A percentile compares a stretch with the other conserved stretches of the same genome.
phyloP scores from a whole-genome alignment of 2,113 vertebrate genomes.

The Ailuropoda melanoleuca region DNA sequence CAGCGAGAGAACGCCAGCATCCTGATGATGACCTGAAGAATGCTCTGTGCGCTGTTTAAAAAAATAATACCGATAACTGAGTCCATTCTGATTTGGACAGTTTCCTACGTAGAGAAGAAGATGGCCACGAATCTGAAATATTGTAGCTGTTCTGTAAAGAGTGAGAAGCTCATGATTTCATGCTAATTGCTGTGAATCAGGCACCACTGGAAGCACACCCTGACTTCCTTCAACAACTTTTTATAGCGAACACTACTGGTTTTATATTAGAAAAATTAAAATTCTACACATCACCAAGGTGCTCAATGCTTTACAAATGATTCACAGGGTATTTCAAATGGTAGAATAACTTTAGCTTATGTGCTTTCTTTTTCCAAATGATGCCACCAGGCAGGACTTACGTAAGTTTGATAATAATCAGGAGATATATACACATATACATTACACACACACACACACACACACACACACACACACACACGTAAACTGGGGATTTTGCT shows the following conservation, averaged over 20 bases:
- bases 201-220: neutral
- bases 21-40: neutral
- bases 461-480: too few relatives aligned
- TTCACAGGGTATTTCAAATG: constrained; percentile 18
- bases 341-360: neutral
- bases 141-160: neutral
- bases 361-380: constrained; percentile 21
- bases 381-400: neutral
- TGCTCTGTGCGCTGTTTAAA: neutral
- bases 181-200: neutral
- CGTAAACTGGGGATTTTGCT: neutral
- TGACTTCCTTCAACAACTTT: neutral
- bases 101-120: neutral
- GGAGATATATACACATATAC: neutral
- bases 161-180: neutral
- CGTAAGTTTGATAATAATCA: neutral
- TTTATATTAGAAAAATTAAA: constrained; percentile 40
- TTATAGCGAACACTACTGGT: neutral
- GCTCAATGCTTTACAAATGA: neutral
- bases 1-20: neutral
- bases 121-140: neutral
- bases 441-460: neutral
- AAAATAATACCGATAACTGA: neutral
- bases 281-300: constrained; percentile 10
- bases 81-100: neutral